Conservation (phyloP, 2,888 invertebrate genomes). For the Xanthia togata region DNA sequence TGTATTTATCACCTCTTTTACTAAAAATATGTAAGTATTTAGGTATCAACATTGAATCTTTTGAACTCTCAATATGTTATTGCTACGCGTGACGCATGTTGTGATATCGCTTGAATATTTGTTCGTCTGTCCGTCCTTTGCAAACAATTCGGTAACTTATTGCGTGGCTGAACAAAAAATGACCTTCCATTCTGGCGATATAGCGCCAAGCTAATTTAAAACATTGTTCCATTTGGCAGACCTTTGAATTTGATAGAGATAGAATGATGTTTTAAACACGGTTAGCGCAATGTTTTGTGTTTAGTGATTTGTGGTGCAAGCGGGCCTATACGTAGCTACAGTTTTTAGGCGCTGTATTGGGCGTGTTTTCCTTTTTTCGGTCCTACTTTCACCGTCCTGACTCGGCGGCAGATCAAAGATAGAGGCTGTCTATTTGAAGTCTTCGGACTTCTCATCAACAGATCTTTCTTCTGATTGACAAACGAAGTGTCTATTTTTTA, state of each 20-base stretch:
- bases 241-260: neutral
- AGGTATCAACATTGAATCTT: too few relatives aligned
- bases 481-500: too few relatives aligned
- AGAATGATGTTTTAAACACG: neutral
- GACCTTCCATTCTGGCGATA: neutral
- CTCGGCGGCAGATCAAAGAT: neutral
- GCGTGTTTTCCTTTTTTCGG: neutral
- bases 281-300: neutral
- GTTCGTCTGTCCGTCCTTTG: conserved; percentile 7
- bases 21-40: too few relatives aligned
- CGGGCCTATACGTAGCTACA: too few relatives aligned
- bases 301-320: neutral
- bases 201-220: neutral
- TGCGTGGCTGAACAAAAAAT: conserved; percentile 19
- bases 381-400: neutral
- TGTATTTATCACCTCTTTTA: too few relatives aligned
- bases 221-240: neutral
- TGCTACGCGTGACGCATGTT: conserved; percentile 24
- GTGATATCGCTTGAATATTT: conserved; percentile 20
- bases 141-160: conserved; percentile 40
- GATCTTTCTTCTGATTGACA: neutral
- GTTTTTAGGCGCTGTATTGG: too few relatives aligned
- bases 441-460: neutral
- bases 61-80: conserved; percentile 29
- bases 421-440: neutral